Evolutionary conservation across 1,140 invertebrate species (phyloP), one percentile per base, ranked within the genome.

Genomic region (Pissodes strobi): DNA sequence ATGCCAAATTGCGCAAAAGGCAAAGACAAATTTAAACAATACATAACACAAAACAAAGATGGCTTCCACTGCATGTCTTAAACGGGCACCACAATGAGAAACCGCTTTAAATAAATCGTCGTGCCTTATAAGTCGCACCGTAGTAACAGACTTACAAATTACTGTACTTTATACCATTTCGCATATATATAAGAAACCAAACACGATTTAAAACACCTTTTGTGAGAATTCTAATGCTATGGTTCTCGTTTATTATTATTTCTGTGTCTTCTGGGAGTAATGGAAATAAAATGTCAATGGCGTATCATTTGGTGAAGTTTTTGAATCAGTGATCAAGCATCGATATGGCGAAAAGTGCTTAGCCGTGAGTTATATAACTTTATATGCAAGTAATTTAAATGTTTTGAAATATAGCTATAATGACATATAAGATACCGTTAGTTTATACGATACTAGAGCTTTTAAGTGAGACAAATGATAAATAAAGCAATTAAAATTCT

Each of bases 31-130:
- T 53, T 53, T 22, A 59, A 59, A 59, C 53, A 57, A 57, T 27
- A 57, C 15, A 57, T 27, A 57, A 34, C 4, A 38, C 15, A 38
- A 18, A 53, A 53, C 51, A 30, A 53, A 53, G 30, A 59, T 59
- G 56, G 56, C 43, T 48, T 59, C 56, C 56, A 57, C 38, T 21
- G 21, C 22, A 41, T 57, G 53, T 57, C 39, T 53, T 38, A 18
- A 25, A 53, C 38, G 2, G 21, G 21, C 22, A 41, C 17, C 43
- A 59, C 41, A 59, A 48, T 48, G 41, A 46, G 56, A 59, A 22
- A 59, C 8, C 23, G 56, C 27, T 59, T 57, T 59, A 59, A 59
- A 59, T 59, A 59, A 59, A 59, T 59, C 43, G 56, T 59, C 43
- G 41, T 37, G 41, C 56, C 56, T 48, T 59, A 59, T 59, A 59